Conservation (phyloP, 37 sponge, comb jelly and placozoan genomes). For the Amphimedon queenslandica region DNA sequence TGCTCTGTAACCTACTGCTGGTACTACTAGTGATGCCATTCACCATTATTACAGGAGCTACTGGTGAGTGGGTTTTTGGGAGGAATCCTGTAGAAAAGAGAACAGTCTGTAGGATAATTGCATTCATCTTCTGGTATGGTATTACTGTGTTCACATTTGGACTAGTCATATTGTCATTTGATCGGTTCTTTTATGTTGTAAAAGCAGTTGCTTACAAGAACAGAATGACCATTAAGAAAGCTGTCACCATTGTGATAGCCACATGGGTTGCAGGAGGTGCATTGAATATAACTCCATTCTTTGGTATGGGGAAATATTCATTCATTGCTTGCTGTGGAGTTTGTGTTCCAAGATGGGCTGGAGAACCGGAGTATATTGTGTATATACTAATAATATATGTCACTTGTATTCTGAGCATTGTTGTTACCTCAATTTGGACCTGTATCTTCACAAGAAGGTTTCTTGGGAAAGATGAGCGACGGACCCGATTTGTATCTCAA, state of each 20-base stretch:
- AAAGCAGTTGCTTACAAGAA: slow-evolving; percentile 11
- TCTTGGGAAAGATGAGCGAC: background rate
- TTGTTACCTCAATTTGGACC: slow-evolving; percentile 29
- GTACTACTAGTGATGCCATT: slow-evolving; percentile 19
- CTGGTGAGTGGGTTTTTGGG: slow-evolving; percentile 30
- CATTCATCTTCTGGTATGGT: slow-evolving; percentile 5
- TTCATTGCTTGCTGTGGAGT: background rate
- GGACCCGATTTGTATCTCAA: too few species aligned
- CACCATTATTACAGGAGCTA: slow-evolving; percentile 1
- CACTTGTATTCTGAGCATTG: slow-evolving; percentile 8
- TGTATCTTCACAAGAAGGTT: slow-evolving; percentile 19
- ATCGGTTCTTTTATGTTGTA: slow-evolving; percentile 14
- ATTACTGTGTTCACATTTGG: background rate
- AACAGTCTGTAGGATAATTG: background rate
- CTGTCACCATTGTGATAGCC: slow-evolving; percentile 11
- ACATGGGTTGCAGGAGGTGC: background rate
- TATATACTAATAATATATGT: background rate
- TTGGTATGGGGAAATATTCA: slow-evolving; percentile 9
- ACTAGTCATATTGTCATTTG: slow-evolving; percentile 18
- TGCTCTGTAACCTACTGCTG: slow-evolving; percentile 14
- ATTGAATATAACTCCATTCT: slow-evolving; percentile 1
- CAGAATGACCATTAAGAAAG: slow-evolving; percentile 4
- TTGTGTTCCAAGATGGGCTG: slow-evolving; percentile 15
- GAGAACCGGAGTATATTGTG: slow-evolving; percentile 4
- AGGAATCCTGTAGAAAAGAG: background rate